Base-by-base conservation (phyloP, 2,888 invertebrate genomes). In the Drosophila paranaensis region DNA sequence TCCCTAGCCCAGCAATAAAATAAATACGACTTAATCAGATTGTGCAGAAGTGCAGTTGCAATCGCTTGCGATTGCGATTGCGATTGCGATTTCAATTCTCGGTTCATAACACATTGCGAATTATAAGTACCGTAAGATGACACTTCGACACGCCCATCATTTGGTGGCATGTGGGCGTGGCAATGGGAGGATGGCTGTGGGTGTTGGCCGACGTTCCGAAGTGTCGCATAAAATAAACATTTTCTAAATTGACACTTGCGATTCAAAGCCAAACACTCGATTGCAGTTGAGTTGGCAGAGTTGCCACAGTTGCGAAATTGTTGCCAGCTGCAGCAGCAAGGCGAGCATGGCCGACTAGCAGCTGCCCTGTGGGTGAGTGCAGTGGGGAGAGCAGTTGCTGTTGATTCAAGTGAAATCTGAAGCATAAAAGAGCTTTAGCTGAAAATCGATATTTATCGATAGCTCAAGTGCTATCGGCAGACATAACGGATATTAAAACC, bases 191-290 rank as follows among this genome's bases (percentile, higher is more conserved):
- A 3, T 33, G 33, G 13, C 20, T 2, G 35, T n/a, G 50, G 54
- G 33, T 16, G 37, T 20, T 20, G 20, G 20, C 5, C 42, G 65
- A 62, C 63, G 67, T 57, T 74, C 77, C 86, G 14, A 82, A 88
- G 83, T 79, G 86, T 73, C 69, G 81, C 77, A 83, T 89, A 83
- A 88, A 88, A 90, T 88, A 90, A 88, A 89, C 90, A 90, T 90
- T 88, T 86, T 74, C 83, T 76, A 89, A 89, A 90, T 89, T 88
- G 88, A 90, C 90, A 88, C 86, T 90, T 89, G 77, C 80, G 81
- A 88, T 83, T 86, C 82, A 81, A 77, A 81, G 74, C 79, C 79
- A 75, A 82, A 81, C 83, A 82, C 73, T 80, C 79, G 71, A 88
- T 76, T 81, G 79, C 72, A 72, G 62, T 48, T 39, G 46, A 58